Evolutionary conservation across 1,140 invertebrate genomes (phyloP), one percentile per base, ranked within the genome.

Genomic region (Eupeodes corollae): DNA sequence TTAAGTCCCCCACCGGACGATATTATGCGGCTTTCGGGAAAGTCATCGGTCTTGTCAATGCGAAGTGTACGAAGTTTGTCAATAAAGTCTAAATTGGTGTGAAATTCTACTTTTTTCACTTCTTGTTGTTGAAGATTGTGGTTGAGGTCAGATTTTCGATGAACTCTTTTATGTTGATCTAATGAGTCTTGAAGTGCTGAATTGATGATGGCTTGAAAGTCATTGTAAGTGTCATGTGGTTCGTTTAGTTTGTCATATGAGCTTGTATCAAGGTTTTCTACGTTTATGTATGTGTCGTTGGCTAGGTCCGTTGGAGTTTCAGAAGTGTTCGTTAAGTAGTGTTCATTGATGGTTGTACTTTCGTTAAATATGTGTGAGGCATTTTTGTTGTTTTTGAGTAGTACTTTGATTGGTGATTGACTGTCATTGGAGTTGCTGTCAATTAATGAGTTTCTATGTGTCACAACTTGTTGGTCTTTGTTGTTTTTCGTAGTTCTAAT

Each of bases 391-490:
- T n/a, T n/a, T n/a, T n/a, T n/a, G n/a, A n/a, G n/a, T n/a, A n/a
- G n/a, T n/a, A n/a, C n/a, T 48, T 32, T 35, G 12, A 13, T 19
- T 1, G 13, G 3, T 18, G 34, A 46, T 16, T 50, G 55, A 61
- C 3, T 54, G 55, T 0, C 48, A 2, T 59, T 61, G 1, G 59
- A 61, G 47, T 52, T 3, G 45, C 8, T 8, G 18, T 18, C 44
- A 33, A 34, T 15, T 8, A 13, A n/a, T 26, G 19, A 16, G 3
- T 16, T 26, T 2, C 18, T 30, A 2, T 8, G 3, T 1, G 35
- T 46, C 9, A 11, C 38, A 6, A 54, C 52, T 0, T 37, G 39
- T 32, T 58, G 61, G 0, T 39, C 37, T 41, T 48, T 44, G 1
- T 19, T 37, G 6, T 42, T 41, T 40, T 35, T 35, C 46, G 18